Evolutionary conservation across 1,140 invertebrate genomes (phyloP), one percentile per base, ranked within the genome.

Genomic region (Periplaneta americana): DNA sequence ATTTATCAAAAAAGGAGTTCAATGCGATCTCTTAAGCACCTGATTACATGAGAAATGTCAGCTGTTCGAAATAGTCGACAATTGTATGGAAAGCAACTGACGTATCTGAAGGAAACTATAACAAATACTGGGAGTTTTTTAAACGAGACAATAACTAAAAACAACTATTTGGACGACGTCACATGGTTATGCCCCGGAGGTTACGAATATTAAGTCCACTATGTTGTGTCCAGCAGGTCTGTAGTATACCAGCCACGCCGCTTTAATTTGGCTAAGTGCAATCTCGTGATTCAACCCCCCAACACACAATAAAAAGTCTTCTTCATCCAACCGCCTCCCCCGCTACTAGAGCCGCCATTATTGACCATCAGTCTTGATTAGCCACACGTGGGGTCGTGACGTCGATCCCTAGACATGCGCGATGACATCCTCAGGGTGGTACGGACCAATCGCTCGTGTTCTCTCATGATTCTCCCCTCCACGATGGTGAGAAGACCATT

Each of bases 351-450:
- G 80, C 80, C 74, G 80, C 74, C 66, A 81, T 81, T 81, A 81
- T 81, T 81, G 80, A 75, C 80, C 80, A 81, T 81, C 80, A 81
- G 80, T 81, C 80, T 81, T 81, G 80, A 81, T 81, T 81, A 81
- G 66, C 80, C 33, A 34, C 39, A 32, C 34, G 80, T 34, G 57
- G 66, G 79, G 66, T 74, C 48, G 48, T 66, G 48, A 66, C 48
- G 48, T 66, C 48, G 48, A 66, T 28, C n/a, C 31, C 35, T 17
- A 17, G 35, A 36, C 78, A 57, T 39, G 78, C 31, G 78, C 35
- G n/a, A 36, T 79, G 78, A 79, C 36, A 22, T 33, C 1, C 33
- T 66, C 5, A 13, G 48, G 48, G 48, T 66, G 48, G 28, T 66
- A 66, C 22, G 22, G 2, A 66, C 48, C 48, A 66, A 66, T 66